phyloP scores from a whole-genome alignment of 2,888 invertebrate species.

The Lepidocyrtoides sp. region DNA sequence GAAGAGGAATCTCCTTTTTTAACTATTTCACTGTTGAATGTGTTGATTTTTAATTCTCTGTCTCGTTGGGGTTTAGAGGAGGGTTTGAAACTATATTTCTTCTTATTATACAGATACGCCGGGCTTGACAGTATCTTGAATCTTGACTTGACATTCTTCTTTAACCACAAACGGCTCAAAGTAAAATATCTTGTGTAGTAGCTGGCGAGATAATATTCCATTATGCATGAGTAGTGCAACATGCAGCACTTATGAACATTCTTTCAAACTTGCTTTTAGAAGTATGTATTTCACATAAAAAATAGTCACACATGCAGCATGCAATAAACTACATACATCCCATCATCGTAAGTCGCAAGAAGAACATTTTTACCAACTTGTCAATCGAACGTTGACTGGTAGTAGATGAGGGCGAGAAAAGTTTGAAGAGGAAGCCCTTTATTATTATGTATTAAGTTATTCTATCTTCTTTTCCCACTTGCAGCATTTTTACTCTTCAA shows the following conservation, averaged over 20 bases:
- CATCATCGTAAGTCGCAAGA: not conserved
- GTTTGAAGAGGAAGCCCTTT: constrained; percentile 45
- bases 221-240: constrained; percentile 17
- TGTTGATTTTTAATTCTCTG: not conserved
- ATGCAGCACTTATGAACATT: not conserved
- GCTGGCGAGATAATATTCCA: not conserved
- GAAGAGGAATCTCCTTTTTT: constrained; percentile 77
- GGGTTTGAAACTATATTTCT: not conserved
- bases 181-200: not conserved
- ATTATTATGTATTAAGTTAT: constrained; percentile 16
- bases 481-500: not conserved
- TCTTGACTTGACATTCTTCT: constrained; percentile 46
- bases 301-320: not conserved
- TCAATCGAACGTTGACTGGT: constrained; percentile 16
- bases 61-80: not conserved
- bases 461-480: constrained; percentile 5
- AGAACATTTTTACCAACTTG: not conserved
- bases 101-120: too few relatives aligned
- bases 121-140: constrained; percentile 33
- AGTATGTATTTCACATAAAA: too few relatives aligned
- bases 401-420: constrained; percentile 17
- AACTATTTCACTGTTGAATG: constrained; percentile 41
- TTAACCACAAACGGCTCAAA: constrained; percentile 28
- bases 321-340: not conserved
- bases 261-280: not conserved